Percentiles rank a stretch among this genome's conserved stretches.
These are phyloP conservation scores for Caracal caracal DNA, from an alignment of 2,113 vertebrate genomes.

Conservation along the genomic window DNA sequence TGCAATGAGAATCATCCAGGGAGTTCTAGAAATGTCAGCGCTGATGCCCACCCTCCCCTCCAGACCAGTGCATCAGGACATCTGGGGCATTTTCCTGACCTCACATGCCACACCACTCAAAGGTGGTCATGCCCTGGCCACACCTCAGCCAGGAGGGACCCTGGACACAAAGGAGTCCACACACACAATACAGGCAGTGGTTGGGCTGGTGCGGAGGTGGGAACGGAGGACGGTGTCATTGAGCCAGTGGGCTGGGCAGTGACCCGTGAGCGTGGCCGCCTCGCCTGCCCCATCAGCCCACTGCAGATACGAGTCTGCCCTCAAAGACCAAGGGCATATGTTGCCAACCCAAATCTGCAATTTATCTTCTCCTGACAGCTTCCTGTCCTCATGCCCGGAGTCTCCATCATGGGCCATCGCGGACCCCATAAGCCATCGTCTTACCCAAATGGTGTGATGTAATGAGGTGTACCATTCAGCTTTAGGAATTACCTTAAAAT, in stretches of 20 bases:
- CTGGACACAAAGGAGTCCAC: not conserved
- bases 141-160: not conserved
- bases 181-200: not conserved
- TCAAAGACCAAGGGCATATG: accelerated
- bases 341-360: not conserved
- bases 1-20: accelerated
- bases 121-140: not conserved
- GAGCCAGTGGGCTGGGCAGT: not conserved
- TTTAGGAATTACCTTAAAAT: not conserved
- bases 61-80: accelerated
- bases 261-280: not conserved
- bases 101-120: not conserved
- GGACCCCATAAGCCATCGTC: accelerated
- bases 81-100: accelerated
- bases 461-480: accelerated
- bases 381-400: accelerated
- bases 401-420: accelerated
- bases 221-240: accelerated
- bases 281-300: accelerated
- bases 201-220: not conserved
- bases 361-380: accelerated
- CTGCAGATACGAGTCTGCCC: accelerated
- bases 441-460: accelerated
- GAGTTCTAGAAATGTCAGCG: not conserved
- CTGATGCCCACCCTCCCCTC: accelerated